Percentiles rank a stretch among this genome's conserved stretches.
These are phyloP conservation scores for Palythoa heliodiscus DNA, from an alignment of 92 coral and sea anemone genomes.

Conservation along the genomic window DNA sequence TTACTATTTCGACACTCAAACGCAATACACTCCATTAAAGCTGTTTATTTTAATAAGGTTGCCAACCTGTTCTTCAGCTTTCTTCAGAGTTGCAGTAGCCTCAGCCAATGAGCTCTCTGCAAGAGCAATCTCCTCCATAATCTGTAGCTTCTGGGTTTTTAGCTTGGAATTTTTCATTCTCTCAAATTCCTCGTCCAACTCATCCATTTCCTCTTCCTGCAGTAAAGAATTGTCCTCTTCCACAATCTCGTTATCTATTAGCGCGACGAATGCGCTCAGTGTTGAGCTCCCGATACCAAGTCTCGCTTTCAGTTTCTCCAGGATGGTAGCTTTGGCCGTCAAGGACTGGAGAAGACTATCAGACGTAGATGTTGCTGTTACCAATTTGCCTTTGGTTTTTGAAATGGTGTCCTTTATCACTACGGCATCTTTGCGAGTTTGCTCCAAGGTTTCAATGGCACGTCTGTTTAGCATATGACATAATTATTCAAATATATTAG, in stretches of 20 bases:
- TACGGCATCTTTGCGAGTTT: conserved; percentile 92
- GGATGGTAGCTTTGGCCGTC: conserved; percentile 84
- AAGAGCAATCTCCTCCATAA: conserved; percentile 79
- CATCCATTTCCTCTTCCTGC: conserved; percentile 89
- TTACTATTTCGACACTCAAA: no score
- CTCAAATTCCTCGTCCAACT: conserved; percentile 95
- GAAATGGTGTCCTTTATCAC: conserved; percentile 83
- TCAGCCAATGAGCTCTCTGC: conserved; percentile 73
- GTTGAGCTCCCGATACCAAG: conserved; percentile 96
- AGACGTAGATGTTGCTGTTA: conserved; percentile 79
- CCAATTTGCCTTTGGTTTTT: conserved; percentile 78
- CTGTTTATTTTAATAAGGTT: no score
- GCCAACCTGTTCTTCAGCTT: conserved; percentile 88
- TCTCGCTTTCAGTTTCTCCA: conserved; percentile 94
- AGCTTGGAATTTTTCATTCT: conserved; percentile 85
- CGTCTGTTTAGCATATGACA: conserved; percentile 47
- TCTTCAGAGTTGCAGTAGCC: conserved; percentile 72
- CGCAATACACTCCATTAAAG: neutral
- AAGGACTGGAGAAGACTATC: conserved; percentile 82
- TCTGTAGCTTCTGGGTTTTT: conserved; percentile 80
- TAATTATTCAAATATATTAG: neutral
- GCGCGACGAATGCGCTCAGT: conserved; percentile 86
- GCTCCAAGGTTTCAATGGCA: conserved; percentile 83
- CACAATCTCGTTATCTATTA: conserved; percentile 95
- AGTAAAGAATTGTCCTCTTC: conserved; percentile 85